phyloP scores from a whole-genome alignment of 2,113 vertebrate genomes.

The Ahaetulla prasina region DNA sequence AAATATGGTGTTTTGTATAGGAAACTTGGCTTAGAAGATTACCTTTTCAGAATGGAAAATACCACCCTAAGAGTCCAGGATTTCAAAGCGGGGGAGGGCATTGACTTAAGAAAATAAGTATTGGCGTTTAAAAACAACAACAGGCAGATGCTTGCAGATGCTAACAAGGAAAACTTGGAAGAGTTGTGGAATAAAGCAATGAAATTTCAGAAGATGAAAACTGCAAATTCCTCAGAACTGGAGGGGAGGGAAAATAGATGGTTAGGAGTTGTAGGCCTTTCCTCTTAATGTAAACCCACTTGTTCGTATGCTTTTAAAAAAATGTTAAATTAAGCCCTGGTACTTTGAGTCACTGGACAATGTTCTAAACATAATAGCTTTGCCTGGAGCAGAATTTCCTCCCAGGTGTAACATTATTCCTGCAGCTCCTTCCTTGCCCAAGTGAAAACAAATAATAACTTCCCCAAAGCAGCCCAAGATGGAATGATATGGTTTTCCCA shows the following conservation, averaged over 20 bases:
- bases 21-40: not conserved
- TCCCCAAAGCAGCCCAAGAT: not conserved
- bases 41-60: not conserved
- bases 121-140: not conserved
- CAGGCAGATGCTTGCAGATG: rapidly evolving
- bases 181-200: not conserved
- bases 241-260: not conserved
- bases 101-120: rapidly evolving
- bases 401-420: not conserved
- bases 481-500: not conserved
- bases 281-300: not conserved
- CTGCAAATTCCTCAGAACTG: not conserved
- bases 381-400: not conserved
- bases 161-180: not conserved
- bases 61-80: not conserved
- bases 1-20: slow-evolving; percentile 20
- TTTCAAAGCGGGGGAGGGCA: rapidly evolving
- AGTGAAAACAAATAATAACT: not conserved
- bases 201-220: not conserved
- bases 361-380: not conserved
- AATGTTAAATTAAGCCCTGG: rapidly evolving
- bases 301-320: not conserved
- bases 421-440: not conserved
- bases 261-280: not conserved
- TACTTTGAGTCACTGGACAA: not conserved